Evolutionary conservation across 2,888 invertebrate genomes (phyloP), one percentile per base, ranked within the genome.

Genomic region (Orchesellides sinensis): DNA sequence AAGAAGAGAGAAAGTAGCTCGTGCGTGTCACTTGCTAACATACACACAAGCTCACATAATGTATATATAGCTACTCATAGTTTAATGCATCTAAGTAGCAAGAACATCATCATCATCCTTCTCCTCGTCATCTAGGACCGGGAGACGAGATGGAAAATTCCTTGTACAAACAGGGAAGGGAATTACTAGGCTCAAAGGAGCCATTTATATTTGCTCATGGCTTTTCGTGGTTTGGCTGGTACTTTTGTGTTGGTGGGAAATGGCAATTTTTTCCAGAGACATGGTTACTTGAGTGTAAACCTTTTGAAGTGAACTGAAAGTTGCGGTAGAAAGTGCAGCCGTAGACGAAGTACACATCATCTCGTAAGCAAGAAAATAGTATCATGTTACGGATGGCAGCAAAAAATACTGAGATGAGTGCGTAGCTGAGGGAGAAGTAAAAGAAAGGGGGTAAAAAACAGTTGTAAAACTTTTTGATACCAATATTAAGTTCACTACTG

Each of bases 141-240:
- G 17, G 21, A 77, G 61, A 61, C 66, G 77, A 59, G 77, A 68
- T 75, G 66, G 77, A 77, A 77, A 77, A 77, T 77, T 77, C 66
- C 21, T 77, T 77, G 49, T 59, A 69, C 77, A 77, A 77, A 77
- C 77, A 77, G 66, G 17, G 32, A 1, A 69, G 77, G 77, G 77
- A 77, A 77, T 77, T 77, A 77, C 56, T 23, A 45, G 54, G 77
- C 68, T 77, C 77, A 77, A 25, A 77, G 77, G 77, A 77, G 77
- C 68, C 77, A 77, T 77, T 77, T 77, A 69, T 77, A 69, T 77
- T 77, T 77, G 77, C 77, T 77, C 77, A 56, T 77, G 77, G 77
- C 77, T 77, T 77, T 77, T 56, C 56, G 77, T 68, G 77, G 77
- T 77, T 77, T 77, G n/a, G 49, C 27, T 69, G 21, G 27, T 45